phyloP scores from a whole-genome alignment of 2,797 vertebrate species.

The Propithecus perrieri region DNA sequence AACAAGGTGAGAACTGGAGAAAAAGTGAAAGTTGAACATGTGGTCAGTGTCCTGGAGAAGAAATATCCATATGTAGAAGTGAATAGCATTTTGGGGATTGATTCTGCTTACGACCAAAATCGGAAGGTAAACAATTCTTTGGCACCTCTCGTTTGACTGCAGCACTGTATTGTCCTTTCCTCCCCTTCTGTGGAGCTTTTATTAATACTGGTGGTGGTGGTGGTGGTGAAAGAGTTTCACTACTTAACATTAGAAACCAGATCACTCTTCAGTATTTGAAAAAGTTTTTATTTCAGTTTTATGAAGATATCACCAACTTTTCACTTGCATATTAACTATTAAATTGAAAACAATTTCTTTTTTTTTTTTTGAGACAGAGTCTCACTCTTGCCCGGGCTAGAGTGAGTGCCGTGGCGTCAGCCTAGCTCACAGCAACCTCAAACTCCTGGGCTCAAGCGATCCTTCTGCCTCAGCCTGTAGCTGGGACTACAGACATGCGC shows the following conservation, averaged over 20 bases:
- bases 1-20: slow-evolving; percentile 91
- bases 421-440: no score
- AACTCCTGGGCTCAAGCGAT: no score
- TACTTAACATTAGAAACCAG: background rate
- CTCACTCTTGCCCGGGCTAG: no score
- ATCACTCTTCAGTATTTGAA: slow-evolving; percentile 22
- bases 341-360: background rate
- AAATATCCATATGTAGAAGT: slow-evolving; percentile 95
- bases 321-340: background rate
- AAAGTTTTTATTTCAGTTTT: slow-evolving; percentile 46
- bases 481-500: no score
- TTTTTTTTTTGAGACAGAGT: no score
- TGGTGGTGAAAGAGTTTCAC: background rate
- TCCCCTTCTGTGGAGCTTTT: background rate
- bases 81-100: slow-evolving; percentile 92
- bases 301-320: background rate
- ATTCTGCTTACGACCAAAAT: slow-evolving; percentile 95
- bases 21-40: slow-evolving; percentile 91
- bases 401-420: no score
- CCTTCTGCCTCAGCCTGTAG: no score
- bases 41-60: slow-evolving; percentile 94
- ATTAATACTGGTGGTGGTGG: background rate
- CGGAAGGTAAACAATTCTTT: slow-evolving; percentile 90
- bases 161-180: background rate
- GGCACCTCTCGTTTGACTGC: background rate